Evolutionary conservation across 2,888 invertebrate species (phyloP).

Genomic region (Cynaeus angustus): DNA sequence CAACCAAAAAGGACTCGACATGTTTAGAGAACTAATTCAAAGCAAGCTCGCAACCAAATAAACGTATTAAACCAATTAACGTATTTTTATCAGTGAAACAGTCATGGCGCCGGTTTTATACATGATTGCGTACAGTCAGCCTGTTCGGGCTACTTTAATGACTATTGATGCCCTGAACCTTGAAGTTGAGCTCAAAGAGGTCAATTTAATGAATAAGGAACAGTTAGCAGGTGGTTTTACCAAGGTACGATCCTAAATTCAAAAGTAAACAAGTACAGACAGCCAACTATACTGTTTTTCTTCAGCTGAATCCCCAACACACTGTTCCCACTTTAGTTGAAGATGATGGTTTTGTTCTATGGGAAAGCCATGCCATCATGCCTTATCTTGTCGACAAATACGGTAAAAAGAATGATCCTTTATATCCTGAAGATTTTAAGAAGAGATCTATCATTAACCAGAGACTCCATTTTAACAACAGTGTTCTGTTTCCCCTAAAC

Average conservation of each 20-base stretch:
- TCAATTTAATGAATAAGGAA: constrained; percentile 8
- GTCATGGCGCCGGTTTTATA: constrained; percentile 27
- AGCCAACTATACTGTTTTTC: constrained; percentile 23
- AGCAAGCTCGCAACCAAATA: constrained; percentile 12
- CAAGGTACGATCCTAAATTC: constrained; percentile 13
- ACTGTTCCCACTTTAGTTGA: constrained; percentile 75
- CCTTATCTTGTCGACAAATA: constrained; percentile 74
- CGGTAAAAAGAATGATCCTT: constrained; percentile 66
- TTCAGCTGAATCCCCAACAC: constrained; percentile 75
- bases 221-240: constrained; percentile 11
- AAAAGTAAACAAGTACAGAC: not conserved
- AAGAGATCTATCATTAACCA: constrained; percentile 73
- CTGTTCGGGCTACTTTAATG: constrained; percentile 16
- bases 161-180: constrained; percentile 12
- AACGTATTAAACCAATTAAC: not conserved
- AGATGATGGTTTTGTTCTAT: constrained; percentile 73
- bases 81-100: too few relatives aligned
- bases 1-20: constrained; percentile 29
- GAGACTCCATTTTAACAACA: constrained; percentile 69
- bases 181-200: constrained; percentile 3
- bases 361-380: constrained; percentile 73
- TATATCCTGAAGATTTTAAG: constrained; percentile 74
- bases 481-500: too few relatives aligned
- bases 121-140: constrained; percentile 19
- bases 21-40: constrained; percentile 54